Evolutionary conservation across 2,113 vertebrate species (phyloP).

Genomic region (Formicarius rufipectus): DNA sequence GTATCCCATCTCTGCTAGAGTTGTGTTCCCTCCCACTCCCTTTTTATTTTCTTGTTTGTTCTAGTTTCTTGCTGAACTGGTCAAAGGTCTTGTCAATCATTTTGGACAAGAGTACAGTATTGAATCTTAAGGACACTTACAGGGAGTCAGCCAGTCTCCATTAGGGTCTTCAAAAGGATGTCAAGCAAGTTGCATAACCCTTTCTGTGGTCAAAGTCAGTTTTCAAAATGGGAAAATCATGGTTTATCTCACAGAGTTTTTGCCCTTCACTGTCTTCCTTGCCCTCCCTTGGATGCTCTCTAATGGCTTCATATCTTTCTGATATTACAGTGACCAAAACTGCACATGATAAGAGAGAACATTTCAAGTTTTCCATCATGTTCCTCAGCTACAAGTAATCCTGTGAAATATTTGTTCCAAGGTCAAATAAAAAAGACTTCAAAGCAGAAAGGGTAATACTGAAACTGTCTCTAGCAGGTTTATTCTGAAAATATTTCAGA

Average conservation of each 20-base stretch:
- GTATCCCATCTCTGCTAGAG: neutral
- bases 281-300: neutral
- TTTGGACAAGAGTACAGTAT: neutral
- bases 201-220: neutral
- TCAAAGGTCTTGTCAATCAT: neutral
- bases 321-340: neutral
- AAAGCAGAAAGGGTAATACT: neutral
- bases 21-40: accelerated
- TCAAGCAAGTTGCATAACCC: neutral
- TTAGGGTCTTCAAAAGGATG: neutral
- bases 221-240: neutral
- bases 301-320: neutral
- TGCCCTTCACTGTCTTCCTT: neutral
- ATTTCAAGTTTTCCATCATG: neutral
- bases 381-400: conserved; percentile 48
- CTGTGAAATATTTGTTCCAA: conserved; percentile 44
- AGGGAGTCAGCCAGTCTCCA: neutral
- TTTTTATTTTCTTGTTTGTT: neutral
- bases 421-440: neutral
- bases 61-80: neutral
- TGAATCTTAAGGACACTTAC: neutral
- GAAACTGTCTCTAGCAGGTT: neutral
- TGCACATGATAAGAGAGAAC: neutral
- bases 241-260: neutral
- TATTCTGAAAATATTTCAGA: neutral